Evolutionary conservation across 1,140 invertebrate species (phyloP), one percentile per base, ranked within the genome.

Genomic region (Laupala kohalensis): DNA sequence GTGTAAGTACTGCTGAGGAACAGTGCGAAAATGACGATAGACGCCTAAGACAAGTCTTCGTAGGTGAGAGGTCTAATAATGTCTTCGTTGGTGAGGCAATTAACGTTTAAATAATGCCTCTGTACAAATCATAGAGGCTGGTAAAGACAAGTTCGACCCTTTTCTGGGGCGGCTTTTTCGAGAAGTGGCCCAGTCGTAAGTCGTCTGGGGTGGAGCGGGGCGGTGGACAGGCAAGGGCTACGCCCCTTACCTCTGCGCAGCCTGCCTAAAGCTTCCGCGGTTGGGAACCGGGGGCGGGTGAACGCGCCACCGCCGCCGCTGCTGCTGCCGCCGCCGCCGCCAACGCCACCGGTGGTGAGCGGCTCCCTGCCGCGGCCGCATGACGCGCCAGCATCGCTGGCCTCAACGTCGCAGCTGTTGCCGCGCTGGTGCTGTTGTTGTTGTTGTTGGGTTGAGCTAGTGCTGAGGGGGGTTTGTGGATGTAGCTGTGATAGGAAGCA

Each of bases 401-500:
- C 37, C 37, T 53, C 37, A 19, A 53, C n/a, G n/a, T n/a, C 19
- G 37, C 37, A 53, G 37, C 37, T 19, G 37, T n/a, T n/a, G n/a
- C n/a, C n/a, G n/a, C n/a, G n/a, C n/a, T n/a, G n/a, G n/a, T n/a
- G n/a, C n/a, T n/a, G n/a, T n/a, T n/a, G n/a, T n/a, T n/a, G n/a
- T n/a, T n/a, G n/a, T n/a, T 53, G 80, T 78, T 73, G 80, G 78
- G 65, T 79, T 27, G 66, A 3, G 28, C 26, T 68, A 30, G 28
- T 66, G 70, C 53, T 65, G 63, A 72, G 27, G 70, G 66, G 72
- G 63, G 67, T 69, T 74, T 74, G 68, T 72, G 73, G 73, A 72
- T 67, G 73, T 72, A 72, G 72, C 76, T 80, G 77, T 75, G 80
- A 81, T 80, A 81, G 79, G 80, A 81, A 81, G 79, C 79, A 82